These are phyloP conservation scores for Ammodytes marinus DNA, from an alignment of 2,113 vertebrate genomes.

Conservation along the genomic window DNA sequence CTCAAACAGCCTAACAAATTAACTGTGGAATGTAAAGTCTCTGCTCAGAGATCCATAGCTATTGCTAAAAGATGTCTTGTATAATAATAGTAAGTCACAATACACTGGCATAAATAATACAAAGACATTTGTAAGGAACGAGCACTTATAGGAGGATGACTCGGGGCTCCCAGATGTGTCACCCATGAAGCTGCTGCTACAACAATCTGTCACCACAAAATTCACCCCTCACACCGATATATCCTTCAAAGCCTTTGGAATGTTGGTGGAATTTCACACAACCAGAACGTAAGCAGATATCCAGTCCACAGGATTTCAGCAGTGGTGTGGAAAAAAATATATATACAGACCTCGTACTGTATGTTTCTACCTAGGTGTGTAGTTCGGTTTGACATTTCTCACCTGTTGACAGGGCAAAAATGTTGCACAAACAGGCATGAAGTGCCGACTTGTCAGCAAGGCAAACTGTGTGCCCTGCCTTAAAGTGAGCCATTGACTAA, in stretches of 20 bases:
- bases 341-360: slow-evolving; percentile 24
- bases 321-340: slow-evolving; percentile 5
- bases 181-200: neutral
- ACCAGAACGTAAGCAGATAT: neutral
- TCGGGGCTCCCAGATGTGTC: neutral
- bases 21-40: neutral
- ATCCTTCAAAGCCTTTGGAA: slow-evolving; percentile 1
- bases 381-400: slow-evolving; percentile 50
- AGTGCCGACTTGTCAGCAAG: slow-evolving; percentile 80
- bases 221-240: neutral
- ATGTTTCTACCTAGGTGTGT: neutral
- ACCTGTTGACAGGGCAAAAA: slow-evolving; percentile 74
- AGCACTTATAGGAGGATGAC: neutral
- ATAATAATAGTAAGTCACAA: too few species aligned
- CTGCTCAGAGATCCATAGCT: neutral
- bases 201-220: neutral
- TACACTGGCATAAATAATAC: neutral
- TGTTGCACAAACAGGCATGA: slow-evolving; percentile 77
- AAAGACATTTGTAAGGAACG: neutral
- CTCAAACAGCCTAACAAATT: too few species aligned
- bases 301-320: neutral
- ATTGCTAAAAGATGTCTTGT: neutral
- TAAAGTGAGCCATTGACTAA: slow-evolving; percentile 40
- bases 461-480: slow-evolving; percentile 75
- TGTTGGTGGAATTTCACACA: slow-evolving; percentile 17